Evolutionary conservation across 2,888 invertebrate genomes (phyloP).

Genomic region (Eulithis prunata): DNA sequence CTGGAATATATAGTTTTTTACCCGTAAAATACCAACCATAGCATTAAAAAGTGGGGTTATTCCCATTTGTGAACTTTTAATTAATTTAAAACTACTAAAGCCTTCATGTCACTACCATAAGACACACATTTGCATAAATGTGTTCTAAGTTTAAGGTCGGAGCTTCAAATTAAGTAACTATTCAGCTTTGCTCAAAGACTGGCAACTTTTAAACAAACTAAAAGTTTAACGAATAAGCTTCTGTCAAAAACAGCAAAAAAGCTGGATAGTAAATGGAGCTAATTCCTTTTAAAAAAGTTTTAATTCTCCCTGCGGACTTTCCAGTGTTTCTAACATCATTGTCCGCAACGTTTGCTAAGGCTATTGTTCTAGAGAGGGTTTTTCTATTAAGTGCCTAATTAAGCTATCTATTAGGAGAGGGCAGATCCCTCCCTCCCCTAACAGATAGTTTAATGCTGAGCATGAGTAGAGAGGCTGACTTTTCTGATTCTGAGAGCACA

Average conservation of each 20-base stretch:
- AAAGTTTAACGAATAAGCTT: constrained; percentile 35
- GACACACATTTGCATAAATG: neutral
- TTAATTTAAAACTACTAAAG: constrained; percentile 31
- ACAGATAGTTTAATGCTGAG: neutral
- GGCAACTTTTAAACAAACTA: constrained; percentile 29
- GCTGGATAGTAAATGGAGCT: constrained; percentile 34
- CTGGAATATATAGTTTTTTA: no score
- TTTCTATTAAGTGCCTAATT: constrained; percentile 47
- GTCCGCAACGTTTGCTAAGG: constrained; percentile 23
- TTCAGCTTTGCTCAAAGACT: constrained; percentile 27
- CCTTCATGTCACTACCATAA: neutral
- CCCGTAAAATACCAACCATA: no score
- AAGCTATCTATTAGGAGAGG: constrained; percentile 36
- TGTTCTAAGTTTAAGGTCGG: constrained; percentile 5
- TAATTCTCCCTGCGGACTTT: constrained; percentile 32
- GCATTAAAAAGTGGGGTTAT: no score
- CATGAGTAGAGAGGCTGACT: neutral
- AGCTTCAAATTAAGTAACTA: constrained; percentile 8
- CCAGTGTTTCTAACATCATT: constrained; percentile 32
- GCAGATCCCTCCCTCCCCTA: neutral
- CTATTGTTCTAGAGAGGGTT: constrained; percentile 41
- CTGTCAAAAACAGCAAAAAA: constrained; percentile 37
- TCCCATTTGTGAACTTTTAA: constrained; percentile 17
- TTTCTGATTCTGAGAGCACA: neutral
- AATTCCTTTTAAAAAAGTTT: constrained; percentile 35